Evolutionary conservation across 2,888 invertebrate genomes (phyloP).

Genomic region (Chromoteleia sp.): DNA sequence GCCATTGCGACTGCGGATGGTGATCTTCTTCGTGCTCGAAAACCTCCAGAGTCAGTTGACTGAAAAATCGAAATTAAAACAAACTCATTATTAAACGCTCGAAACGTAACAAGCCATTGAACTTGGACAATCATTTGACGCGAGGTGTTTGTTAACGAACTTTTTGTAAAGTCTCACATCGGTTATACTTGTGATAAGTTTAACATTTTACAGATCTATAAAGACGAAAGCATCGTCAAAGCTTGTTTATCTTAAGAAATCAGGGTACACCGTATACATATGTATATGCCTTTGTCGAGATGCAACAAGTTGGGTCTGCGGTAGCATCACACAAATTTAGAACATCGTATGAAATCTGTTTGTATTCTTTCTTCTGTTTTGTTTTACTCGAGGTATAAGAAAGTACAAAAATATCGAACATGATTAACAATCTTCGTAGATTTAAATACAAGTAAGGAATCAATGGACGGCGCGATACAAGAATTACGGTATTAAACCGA

Average conservation of each 20-base stretch:
- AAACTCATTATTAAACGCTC: conserved; percentile 4
- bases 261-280: not conserved
- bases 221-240: conserved; percentile 18
- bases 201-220: not conserved
- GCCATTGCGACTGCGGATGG: conserved; percentile 86
- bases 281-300: conserved; percentile 10
- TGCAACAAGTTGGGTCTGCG: conserved; percentile 62
- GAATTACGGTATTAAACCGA: too few relatives aligned
- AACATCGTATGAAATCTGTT: conserved; percentile 19
- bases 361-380: too few relatives aligned
- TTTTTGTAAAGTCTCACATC: too few relatives aligned
- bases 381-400: too few relatives aligned
- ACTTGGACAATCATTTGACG: too few relatives aligned
- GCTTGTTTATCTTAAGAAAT: conserved; percentile 24
- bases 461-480: too few relatives aligned
- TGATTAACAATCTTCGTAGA: too few relatives aligned
- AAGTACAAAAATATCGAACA: too few relatives aligned
- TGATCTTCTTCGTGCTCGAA: conserved; percentile 77
- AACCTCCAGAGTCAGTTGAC: conserved; percentile 81
- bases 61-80: conserved; percentile 72
- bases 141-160: too few relatives aligned
- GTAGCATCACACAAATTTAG: conserved; percentile 34
- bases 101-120: not conserved
- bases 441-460: too few relatives aligned
- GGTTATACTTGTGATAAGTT: not conserved